These are phyloP conservation scores for Forbesichthys papilliferus DNA, from an alignment of 2,113 vertebrate species.

Conservation along the genomic window DNA sequence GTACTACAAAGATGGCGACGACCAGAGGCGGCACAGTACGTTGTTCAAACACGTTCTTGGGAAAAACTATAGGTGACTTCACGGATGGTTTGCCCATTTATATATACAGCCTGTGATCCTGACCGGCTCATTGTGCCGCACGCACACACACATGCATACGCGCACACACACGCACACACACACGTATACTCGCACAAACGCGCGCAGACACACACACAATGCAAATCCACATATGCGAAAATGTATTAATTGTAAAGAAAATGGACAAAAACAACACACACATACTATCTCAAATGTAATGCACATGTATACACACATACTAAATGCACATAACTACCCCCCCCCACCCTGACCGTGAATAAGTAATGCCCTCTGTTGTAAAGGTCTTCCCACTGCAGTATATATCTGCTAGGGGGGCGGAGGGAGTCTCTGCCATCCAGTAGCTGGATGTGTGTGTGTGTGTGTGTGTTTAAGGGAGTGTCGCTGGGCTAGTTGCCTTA, in stretches of 20 bases:
- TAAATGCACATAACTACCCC: not conserved
- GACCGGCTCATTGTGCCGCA: too few species aligned
- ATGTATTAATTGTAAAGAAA: not conserved
- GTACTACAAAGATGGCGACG: too few species aligned
- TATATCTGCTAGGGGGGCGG: slow-evolving; percentile 58
- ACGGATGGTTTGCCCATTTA: too few species aligned
- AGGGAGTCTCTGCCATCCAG: slow-evolving; percentile 15
- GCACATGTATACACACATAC: too few species aligned
- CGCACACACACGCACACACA: slow-evolving; percentile 4
- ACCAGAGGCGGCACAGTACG: too few species aligned
- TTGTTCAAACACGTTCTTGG: too few species aligned
- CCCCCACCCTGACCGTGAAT: slow-evolving; percentile 43
- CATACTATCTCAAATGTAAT: not conserved
- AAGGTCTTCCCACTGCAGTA: slow-evolving; percentile 73
- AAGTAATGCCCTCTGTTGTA: slow-evolving; percentile 68
- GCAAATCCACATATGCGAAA: not conserved
- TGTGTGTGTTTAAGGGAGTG: slow-evolving; percentile 26
- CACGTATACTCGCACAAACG: slow-evolving; percentile 1
- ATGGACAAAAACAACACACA: not conserved
- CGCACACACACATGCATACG: slow-evolving; percentile 4
- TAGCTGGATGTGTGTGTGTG: not conserved
- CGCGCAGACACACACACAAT: not conserved
- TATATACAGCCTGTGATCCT: too few species aligned
- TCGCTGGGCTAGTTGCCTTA: slow-evolving; percentile 60
- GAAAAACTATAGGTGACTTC: too few species aligned